Evolutionary conservation across 2,113 vertebrate genomes (phyloP).

Genomic region (Pelvicachromis taeniatus): DNA sequence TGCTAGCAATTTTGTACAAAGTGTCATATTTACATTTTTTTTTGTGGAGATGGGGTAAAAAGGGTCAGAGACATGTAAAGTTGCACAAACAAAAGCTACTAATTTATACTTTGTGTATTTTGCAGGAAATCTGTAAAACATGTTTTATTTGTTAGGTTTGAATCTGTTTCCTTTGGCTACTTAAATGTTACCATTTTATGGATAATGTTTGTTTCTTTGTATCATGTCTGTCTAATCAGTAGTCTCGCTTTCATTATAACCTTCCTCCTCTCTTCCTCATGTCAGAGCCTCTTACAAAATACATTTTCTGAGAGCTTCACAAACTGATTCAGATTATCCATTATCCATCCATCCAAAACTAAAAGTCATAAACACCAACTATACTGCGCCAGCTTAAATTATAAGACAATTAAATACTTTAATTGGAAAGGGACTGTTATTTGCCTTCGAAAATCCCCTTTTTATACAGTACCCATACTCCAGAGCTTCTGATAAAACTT

Average conservation of each 20-base stretch:
- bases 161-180: not conserved
- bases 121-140: not conserved
- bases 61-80: not conserved
- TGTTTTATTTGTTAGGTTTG: not conserved
- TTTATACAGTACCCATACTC: not conserved
- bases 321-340: not conserved
- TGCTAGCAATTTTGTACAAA: not conserved
- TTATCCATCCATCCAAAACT: not conserved
- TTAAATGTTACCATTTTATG: not conserved
- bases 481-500: constrained; percentile 24
- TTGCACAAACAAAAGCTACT: not conserved
- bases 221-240: not conserved
- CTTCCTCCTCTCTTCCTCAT: not conserved
- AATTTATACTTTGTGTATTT: not conserved
- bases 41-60: not conserved
- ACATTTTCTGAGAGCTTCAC: not conserved
- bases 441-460: not conserved
- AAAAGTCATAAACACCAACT: not conserved
- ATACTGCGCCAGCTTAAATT: not conserved
- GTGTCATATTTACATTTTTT: not conserved
- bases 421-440: not conserved
- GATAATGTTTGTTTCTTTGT: not conserved
- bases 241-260: not conserved
- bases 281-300: not conserved
- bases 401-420: not conserved